A percentile compares a stretch with the other conserved stretches of the same genome.
phyloP scores from a whole-genome alignment of 2,888 invertebrate species.

The Megastigmus dorsalis region DNA sequence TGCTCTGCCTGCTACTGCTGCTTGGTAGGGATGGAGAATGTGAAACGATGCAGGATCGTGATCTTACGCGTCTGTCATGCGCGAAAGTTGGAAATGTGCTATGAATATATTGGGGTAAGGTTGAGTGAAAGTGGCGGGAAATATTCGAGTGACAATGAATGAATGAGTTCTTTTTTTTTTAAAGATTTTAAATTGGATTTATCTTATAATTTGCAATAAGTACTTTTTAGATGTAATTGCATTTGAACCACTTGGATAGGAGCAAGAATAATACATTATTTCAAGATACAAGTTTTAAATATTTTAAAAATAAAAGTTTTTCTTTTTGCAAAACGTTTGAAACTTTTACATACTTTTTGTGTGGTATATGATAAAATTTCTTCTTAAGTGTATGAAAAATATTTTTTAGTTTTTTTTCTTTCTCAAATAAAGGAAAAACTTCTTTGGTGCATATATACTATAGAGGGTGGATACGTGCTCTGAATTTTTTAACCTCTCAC shows the following conservation, averaged over 20 bases:
- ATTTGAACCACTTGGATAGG: no score
- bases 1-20: constrained; percentile 43
- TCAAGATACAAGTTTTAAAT: no score
- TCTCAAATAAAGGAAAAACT: neutral
- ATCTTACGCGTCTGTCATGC: neutral
- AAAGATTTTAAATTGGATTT: no score
- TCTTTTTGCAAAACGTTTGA: no score
- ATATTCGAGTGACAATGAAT: no score
- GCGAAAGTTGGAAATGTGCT: neutral
- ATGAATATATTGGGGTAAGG: no score
- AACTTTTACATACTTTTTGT: neutral
- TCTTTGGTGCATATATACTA: neutral
- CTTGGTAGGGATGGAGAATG: neutral
- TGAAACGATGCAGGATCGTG: neutral
- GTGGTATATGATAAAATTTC: neutral
- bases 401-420: constrained; percentile 10
- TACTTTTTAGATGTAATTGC: no score
- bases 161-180: no score
- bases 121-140: neutral
- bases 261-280: no score
- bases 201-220: no score
- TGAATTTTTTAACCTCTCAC: neutral
- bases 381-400: neutral
- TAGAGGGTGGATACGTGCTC: neutral
- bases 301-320: neutral